Evolutionary conservation across 2,888 invertebrate species (phyloP).

Genomic region (Leistus spinibarbis): DNA sequence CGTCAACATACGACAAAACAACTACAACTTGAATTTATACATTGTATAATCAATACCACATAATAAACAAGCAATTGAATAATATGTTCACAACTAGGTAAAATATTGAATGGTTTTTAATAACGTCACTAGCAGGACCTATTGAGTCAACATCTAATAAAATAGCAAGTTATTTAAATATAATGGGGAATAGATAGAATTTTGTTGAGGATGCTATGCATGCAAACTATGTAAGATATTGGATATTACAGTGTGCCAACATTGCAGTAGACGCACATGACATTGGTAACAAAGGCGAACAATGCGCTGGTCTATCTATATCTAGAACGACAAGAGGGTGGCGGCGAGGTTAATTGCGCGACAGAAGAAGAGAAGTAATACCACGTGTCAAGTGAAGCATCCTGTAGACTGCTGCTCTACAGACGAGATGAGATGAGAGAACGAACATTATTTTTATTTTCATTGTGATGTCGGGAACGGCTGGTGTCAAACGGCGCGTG

Average conservation of each 20-base stretch:
- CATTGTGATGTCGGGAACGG: not conserved
- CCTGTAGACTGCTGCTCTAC: not conserved
- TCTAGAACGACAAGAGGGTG: not conserved
- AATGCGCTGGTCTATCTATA: not conserved
- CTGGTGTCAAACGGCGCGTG: not conserved
- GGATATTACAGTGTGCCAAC: not conserved
- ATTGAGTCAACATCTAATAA: not conserved
- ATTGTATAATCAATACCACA: no score
- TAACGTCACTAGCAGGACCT: not conserved
- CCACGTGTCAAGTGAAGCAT: conserved; percentile 2
- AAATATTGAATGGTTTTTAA: not conserved
- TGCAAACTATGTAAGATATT: not conserved
- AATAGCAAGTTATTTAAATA: not conserved
- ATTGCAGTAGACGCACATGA: not conserved
- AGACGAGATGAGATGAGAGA: not conserved
- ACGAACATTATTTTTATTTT: conserved; percentile 27
- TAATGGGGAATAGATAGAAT: not conserved
- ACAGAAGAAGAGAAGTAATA: conserved; percentile 2
- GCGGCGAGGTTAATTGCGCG: conserved; percentile 19
- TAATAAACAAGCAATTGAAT: no score
- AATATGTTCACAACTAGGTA: no score
- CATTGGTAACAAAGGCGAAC: not conserved
- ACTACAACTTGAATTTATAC: not conserved
- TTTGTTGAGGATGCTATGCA: not conserved
- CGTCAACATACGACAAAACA: not conserved